Base-by-base conservation (phyloP, 35 echinoderm and acorn worm genomes). In the Ptychodera flava region DNA sequence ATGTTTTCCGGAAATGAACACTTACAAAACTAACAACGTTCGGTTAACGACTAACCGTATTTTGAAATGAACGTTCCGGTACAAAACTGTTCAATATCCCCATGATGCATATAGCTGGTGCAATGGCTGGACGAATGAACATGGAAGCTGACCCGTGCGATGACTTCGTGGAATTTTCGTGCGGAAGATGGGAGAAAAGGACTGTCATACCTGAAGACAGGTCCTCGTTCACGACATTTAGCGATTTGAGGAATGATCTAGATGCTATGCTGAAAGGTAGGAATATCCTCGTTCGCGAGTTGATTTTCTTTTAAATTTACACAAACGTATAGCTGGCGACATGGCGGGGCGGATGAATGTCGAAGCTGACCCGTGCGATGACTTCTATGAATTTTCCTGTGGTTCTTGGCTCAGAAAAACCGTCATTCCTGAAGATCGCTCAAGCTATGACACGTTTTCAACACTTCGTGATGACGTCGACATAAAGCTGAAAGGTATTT, bases 321-420 rank as follows among this genome's bases (percentile, higher is more conserved):
- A 64, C 45, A 12, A 64, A 22, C 45, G 22, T 86, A 15, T 35
- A 97, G 95, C 95, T 38, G 92, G 83, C 16, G 38, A 77, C 33
- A 78, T 92, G 28, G 80, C 93, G 34, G 85, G 90, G 31, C 94
- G 77, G 79, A 97, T 97, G 95, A 88, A 97, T 34, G 31, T 78
- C 29, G 78, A 83, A 15, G 92, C 82, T 16, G 77, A 94, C 30
- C 95, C 95, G 0, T 97, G 95, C 37, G 92, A 94, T 38, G 91
- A 97, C 78, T 97, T 97, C 77, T 97, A 94, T 81, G 92, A 97
- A 75, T 94, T 87, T 86, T 84, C 95, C 35, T 94, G 95, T 38
- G 95, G 95, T 12, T 92, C 92, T 22, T 97, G 95, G 95, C 80
- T 84, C 1, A 89, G 92, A 82, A 89, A 93, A 31, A 82, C 91